Percentiles rank a stretch among this genome's conserved stretches.
These are phyloP conservation scores for Eilema depressum DNA, from an alignment of 2,888 invertebrate genomes.

Conservation along the genomic window DNA sequence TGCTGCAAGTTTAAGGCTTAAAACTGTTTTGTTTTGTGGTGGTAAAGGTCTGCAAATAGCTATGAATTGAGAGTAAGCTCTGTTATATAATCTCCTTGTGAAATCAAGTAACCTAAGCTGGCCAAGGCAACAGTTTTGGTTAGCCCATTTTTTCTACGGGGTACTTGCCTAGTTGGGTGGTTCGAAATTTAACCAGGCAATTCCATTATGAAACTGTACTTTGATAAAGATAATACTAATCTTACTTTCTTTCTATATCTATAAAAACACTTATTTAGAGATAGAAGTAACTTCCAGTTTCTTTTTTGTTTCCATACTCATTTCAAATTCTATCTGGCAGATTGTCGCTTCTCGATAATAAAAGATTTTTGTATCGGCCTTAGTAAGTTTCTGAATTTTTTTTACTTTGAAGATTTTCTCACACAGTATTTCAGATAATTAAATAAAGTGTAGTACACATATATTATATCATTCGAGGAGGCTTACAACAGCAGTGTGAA, in stretches of 20 bases:
- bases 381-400: not conserved
- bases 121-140: no score
- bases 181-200: no score
- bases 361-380: not conserved
- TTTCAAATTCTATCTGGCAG: not conserved
- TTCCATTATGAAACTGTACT: no score
- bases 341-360: no score
- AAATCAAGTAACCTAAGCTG: not conserved
- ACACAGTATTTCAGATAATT: not conserved
- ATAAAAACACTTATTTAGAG: no score
- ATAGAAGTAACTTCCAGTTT: not conserved
- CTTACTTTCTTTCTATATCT: no score
- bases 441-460: not conserved
- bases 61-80: not conserved
- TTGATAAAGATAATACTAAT: no score
- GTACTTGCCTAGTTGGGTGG: no score
- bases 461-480: not conserved
- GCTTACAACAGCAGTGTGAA: not conserved
- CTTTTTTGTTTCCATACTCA: not conserved
- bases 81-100: not conserved
- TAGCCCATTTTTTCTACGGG: no score
- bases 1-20: conserved; percentile 39
- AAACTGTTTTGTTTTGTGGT: conserved; percentile 6
- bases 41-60: not conserved
- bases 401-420: not conserved